Conservation (phyloP, 1,140 invertebrate genomes). For the Harpegnathos saltator region DNA sequence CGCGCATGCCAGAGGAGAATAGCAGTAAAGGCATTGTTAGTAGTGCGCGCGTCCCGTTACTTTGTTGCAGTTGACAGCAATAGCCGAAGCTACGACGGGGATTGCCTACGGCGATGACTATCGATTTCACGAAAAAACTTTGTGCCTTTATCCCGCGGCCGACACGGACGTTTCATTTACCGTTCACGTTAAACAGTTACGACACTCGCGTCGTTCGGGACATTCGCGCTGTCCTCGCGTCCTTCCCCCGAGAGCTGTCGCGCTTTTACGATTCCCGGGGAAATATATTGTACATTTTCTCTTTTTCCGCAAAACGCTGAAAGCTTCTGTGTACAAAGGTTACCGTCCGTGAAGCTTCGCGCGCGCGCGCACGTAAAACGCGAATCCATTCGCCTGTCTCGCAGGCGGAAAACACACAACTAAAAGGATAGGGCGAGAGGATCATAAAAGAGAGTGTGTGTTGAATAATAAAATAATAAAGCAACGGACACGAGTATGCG, state of each 20-base stretch:
- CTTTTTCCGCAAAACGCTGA: not conserved
- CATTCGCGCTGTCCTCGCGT: not conserved
- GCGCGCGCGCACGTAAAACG: no score
- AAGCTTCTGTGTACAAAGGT: not conserved
- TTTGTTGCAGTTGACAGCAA: slow-evolving; percentile 73
- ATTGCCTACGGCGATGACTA: slow-evolving; percentile 54
- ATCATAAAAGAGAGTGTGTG: no score
- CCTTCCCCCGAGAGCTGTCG: no score
- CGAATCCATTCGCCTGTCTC: no score
- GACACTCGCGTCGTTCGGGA: slow-evolving; percentile 8
- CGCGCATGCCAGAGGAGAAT: slow-evolving; percentile 45
- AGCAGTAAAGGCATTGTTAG: slow-evolving; percentile 69
- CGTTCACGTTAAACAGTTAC: slow-evolving; percentile 49
- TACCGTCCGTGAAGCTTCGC: not conserved
- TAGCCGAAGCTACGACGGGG: slow-evolving; percentile 64
- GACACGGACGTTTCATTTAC: slow-evolving; percentile 47
- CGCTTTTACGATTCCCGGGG: not conserved
- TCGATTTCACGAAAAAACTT: slow-evolving; percentile 57
- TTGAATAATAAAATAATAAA: no score
- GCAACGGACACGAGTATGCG: no score
- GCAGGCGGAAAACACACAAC: no score
- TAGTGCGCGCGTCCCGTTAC: slow-evolving; percentile 70
- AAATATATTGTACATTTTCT: slow-evolving; percentile 8
- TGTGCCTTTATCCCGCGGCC: slow-evolving; percentile 34
- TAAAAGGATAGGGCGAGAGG: no score